Conservation (phyloP, 1,140 invertebrate species). For the Notospermus geniculatus region DNA sequence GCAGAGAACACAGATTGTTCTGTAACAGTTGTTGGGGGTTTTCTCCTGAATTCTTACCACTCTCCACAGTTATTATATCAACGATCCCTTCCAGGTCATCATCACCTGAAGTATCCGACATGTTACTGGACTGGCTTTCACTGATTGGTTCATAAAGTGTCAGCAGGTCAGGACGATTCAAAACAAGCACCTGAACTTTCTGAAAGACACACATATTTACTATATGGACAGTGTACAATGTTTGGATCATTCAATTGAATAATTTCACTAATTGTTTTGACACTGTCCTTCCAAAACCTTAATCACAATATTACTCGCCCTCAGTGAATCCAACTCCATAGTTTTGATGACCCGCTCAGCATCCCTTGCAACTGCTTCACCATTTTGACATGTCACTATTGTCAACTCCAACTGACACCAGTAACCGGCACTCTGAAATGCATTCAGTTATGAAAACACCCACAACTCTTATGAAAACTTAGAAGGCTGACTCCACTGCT, state of each 20-base stretch:
- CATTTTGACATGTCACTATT: slow-evolving; percentile 20
- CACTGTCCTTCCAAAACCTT: not conserved
- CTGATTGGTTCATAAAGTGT: slow-evolving; percentile 1
- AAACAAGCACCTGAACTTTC: slow-evolving; percentile 4
- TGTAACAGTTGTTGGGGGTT: not conserved
- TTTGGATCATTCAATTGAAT: not conserved
- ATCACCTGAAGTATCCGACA: slow-evolving; percentile 10
- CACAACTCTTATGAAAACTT: not conserved
- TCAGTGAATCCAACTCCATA: slow-evolving; percentile 23
- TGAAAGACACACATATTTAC: not conserved
- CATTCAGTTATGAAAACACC: not conserved
- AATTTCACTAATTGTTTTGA: not conserved
- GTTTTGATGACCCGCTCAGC: slow-evolving; percentile 19
- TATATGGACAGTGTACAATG: not conserved
- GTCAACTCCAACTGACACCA: slow-evolving; percentile 29
- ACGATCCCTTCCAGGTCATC: slow-evolving; percentile 25
- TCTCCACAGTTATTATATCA: slow-evolving; percentile 22
- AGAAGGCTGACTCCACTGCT: not conserved
- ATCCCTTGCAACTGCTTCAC: slow-evolving; percentile 17
- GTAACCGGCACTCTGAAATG: not conserved
- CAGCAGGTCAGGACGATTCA: not conserved
- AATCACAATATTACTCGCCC: slow-evolving; percentile 15
- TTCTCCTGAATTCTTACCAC: slow-evolving; percentile 18
- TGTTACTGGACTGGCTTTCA: not conserved
- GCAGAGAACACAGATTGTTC: not conserved